Percentiles rank a stretch among this genome's conserved stretches.
Evolutionary conservation across 2,888 invertebrate species (phyloP).

Genomic region (Antheraea assamensis): DNA sequence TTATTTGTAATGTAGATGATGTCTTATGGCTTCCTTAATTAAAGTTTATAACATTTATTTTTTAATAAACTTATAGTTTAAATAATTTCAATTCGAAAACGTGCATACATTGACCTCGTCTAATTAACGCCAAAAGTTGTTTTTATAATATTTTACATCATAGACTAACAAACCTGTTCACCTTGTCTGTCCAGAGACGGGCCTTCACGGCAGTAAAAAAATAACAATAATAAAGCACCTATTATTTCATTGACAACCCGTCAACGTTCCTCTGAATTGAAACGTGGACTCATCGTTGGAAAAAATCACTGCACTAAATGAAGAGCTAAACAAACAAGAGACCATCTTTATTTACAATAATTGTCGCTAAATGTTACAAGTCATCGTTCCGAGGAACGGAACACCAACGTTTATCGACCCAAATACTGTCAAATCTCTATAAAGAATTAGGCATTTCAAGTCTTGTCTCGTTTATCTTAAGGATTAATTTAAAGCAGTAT

Average conservation of each 20-base stretch:
- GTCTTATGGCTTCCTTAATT: no score
- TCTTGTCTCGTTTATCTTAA: conserved; percentile 32
- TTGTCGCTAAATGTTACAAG: conserved; percentile 64
- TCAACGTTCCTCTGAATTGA: conserved; percentile 29
- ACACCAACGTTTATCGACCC: conserved; percentile 67
- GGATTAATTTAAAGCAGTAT: conserved; percentile 27
- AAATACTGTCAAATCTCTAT: conserved; percentile 35
- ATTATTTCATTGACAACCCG: conserved; percentile 21
- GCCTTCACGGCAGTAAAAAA: conserved; percentile 14
- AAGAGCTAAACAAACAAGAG: conserved; percentile 78
- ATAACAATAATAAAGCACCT: conserved; percentile 11
- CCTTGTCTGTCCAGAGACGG: not conserved
- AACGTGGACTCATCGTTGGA: conserved; percentile 47
- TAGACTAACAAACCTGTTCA: conserved; percentile 1
- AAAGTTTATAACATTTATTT: not conserved
- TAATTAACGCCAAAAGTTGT: not conserved
- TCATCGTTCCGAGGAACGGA: conserved; percentile 76
- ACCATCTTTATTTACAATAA: conserved; percentile 75
- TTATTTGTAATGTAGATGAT: no score
- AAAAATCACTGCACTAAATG: conserved; percentile 73
- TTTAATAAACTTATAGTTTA: not conserved
- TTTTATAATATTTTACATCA: not conserved
- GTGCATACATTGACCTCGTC: not conserved
- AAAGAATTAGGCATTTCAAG: conserved; percentile 33
- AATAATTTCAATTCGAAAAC: not conserved